These are phyloP conservation scores for Origma solitaria DNA, from an alignment of 2,113 vertebrate species.

Conservation along the genomic window DNA sequence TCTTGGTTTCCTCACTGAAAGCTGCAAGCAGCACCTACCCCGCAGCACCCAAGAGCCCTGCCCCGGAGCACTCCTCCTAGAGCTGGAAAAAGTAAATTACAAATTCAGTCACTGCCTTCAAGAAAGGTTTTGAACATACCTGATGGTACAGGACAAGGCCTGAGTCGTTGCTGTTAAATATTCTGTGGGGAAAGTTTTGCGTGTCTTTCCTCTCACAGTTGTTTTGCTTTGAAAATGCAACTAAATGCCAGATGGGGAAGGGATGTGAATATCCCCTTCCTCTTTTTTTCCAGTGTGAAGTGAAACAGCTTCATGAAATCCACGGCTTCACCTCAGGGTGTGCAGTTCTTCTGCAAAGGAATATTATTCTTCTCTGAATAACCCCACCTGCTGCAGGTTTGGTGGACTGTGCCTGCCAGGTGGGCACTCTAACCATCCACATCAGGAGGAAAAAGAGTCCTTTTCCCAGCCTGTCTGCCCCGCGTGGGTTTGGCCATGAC, in stretches of 20 bases:
- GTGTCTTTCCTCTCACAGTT: neutral
- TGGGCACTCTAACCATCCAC: neutral
- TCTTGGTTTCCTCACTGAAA: neutral
- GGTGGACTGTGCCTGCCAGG: neutral
- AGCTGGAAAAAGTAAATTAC: neutral
- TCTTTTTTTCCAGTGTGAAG: neutral
- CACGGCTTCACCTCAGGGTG: neutral
- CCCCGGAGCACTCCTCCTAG: neutral
- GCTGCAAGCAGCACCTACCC: neutral
- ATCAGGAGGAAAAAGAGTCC: neutral
- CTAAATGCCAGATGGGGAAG: neutral
- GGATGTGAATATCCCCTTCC: neutral
- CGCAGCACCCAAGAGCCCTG: neutral
- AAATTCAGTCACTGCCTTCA: neutral
- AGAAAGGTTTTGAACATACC: neutral
- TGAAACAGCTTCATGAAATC: neutral
- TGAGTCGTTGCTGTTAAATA: neutral
- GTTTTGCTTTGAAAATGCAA: neutral
- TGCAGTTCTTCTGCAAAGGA: neutral
- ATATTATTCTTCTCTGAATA: too few relatives aligned
- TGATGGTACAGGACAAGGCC: neutral
- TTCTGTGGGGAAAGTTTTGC: neutral
- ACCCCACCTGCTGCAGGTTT: neutral
- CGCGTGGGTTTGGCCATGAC: neutral
- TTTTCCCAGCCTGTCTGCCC: neutral